Percentiles rank a stretch among this genome's conserved stretches.
Evolutionary conservation across 2,888 invertebrate genomes (phyloP).

Genomic region (Kryphioiulus occultus): DNA sequence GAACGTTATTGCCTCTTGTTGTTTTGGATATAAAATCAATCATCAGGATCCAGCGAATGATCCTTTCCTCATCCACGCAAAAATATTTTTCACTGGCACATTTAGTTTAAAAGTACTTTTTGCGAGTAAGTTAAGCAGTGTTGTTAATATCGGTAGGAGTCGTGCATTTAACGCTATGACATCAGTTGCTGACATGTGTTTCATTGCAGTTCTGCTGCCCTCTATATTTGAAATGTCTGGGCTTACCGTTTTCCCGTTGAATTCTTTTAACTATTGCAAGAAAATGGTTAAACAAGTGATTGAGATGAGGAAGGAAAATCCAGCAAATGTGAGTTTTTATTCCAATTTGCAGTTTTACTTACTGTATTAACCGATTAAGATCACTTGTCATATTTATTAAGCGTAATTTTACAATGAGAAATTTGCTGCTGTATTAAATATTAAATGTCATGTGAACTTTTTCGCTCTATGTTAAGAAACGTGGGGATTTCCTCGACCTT

Average conservation of each 20-base stretch:
- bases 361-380: no score
- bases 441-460: no score
- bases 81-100: slow-evolving; percentile 31
- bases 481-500: slow-evolving; percentile 31
- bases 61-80: slow-evolving; percentile 41
- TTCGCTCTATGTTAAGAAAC: slow-evolving; percentile 15
- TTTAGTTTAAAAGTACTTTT: not conserved
- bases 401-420: not conserved
- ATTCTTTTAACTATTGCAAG: not conserved
- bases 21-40: slow-evolving; percentile 42
- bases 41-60: slow-evolving; percentile 6
- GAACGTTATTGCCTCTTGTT: slow-evolving; percentile 47
- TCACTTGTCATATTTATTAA: no score
- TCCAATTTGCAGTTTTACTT: no score
- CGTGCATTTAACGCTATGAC: not conserved
- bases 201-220: not conserved
- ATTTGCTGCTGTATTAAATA: not conserved
- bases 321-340: slow-evolving; percentile 12
- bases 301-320: slow-evolving; percentile 20
- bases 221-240: not conserved
- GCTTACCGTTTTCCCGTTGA: not conserved
- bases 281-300: slow-evolving; percentile 37
- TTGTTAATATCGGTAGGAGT: not conserved
- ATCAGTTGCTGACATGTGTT: not conserved
- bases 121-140: not conserved